Conservation (phyloP, 2,113 vertebrate genomes). For the Phalacrocorax aristotelis region DNA sequence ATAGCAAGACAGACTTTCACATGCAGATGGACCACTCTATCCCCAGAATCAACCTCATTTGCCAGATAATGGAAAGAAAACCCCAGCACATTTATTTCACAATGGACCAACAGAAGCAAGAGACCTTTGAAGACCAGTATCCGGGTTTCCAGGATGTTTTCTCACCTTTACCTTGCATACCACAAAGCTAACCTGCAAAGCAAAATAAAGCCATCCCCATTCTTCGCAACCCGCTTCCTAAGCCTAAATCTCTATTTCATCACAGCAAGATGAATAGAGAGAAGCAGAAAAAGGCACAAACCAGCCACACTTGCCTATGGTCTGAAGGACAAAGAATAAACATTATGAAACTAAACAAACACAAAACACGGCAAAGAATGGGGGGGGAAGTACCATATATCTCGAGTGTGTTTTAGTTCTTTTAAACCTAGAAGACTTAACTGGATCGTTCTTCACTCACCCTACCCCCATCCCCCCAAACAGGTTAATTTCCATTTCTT, state of each 20-base stretch:
- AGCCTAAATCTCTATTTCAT: not conserved
- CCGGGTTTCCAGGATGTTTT: not conserved
- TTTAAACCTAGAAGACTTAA: not conserved
- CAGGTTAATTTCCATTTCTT: constrained; percentile 38
- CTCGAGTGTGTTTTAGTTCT: not conserved
- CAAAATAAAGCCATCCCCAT: not conserved
- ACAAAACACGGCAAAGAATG: not conserved
- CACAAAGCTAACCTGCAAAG: not conserved
- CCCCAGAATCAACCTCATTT: constrained; percentile 7
- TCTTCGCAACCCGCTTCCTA: not conserved
- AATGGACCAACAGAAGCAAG: not conserved
- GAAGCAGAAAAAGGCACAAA: not conserved
- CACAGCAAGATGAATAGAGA: not conserved
- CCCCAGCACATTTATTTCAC: not conserved
- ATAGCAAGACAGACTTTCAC: constrained; percentile 8
- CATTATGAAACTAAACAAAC: not conserved
- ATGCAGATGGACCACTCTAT: not conserved
- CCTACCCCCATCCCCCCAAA: not conserved
- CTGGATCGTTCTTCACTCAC: not conserved
- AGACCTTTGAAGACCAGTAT: not conserved
- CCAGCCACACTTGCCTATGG: not conserved
- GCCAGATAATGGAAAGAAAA: not conserved
- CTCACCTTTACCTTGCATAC: not conserved
- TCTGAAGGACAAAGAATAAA: not conserved
- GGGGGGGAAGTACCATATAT: accelerated